Evolutionary conservation across 2,113 vertebrate species (phyloP).

Genomic region (Nycticryphes semicollaris): DNA sequence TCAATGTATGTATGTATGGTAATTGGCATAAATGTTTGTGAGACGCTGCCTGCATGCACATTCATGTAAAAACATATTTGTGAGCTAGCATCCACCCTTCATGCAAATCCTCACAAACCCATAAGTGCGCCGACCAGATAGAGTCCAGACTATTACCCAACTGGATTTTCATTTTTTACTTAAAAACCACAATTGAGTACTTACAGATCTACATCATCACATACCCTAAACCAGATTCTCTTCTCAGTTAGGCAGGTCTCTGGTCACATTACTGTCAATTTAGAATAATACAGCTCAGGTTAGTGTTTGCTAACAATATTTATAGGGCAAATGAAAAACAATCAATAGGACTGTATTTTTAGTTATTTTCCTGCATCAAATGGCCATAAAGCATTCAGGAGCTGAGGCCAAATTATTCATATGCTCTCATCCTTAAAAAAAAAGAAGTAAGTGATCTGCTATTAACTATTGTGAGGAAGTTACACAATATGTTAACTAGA

Average conservation of each 20-base stretch:
- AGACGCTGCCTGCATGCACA: neutral
- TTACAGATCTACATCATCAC: neutral
- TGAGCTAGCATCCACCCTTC: neutral
- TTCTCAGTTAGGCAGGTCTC: neutral
- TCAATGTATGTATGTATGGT: neutral
- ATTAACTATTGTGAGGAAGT: neutral
- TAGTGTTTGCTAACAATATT: neutral
- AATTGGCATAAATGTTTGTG: neutral
- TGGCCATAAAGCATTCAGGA: neutral
- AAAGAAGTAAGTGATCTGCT: neutral
- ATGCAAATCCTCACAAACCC: neutral
- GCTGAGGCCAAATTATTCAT: neutral
- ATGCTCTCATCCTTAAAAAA: neutral
- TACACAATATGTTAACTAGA: neutral
- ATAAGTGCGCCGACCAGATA: neutral
- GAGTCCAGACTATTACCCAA: neutral
- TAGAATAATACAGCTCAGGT: neutral
- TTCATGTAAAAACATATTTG: neutral
- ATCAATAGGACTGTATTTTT: neutral
- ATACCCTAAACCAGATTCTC: neutral
- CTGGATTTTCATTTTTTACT: neutral
- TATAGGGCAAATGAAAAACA: neutral
- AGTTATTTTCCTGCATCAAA: neutral
- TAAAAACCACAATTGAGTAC: neutral
- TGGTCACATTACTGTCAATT: neutral